A percentile compares a stretch with the other conserved stretches of the same genome.
Conservation (phyloP, 2,888 invertebrate genomes). For the Fragum sueziense region DNA sequence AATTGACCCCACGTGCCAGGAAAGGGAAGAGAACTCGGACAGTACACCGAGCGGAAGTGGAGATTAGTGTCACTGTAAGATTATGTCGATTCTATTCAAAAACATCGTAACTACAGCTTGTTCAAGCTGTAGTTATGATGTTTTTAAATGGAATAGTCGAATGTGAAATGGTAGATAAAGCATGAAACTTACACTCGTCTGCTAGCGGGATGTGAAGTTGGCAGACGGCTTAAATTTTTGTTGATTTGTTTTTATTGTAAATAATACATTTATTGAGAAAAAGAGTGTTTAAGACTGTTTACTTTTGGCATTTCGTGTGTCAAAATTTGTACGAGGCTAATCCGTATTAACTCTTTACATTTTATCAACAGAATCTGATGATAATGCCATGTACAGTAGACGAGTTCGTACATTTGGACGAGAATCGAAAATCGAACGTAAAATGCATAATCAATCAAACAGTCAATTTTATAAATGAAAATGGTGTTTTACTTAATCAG, state of each 20-base stretch:
- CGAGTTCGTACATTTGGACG: too few relatives aligned
- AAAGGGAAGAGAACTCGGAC: conserved; percentile 45
- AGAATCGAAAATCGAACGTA: too few relatives aligned
- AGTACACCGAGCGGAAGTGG: conserved; percentile 46
- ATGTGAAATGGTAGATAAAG: conserved; percentile 34
- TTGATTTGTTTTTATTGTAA: conserved; percentile 48
- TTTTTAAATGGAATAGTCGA: too few relatives aligned
- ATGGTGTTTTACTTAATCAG: too few relatives aligned
- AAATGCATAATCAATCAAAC: too few relatives aligned
- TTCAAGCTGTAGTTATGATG: too few relatives aligned
- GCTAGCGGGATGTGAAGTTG: conserved; percentile 38
- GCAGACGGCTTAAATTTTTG: conserved; percentile 27
- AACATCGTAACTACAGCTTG: too few relatives aligned
- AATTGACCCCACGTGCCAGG: conserved; percentile 54
- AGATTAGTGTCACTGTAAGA: conserved; percentile 54
- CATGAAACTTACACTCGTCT: conserved; percentile 45
- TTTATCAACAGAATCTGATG: too few relatives aligned
- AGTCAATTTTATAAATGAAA: too few relatives aligned
- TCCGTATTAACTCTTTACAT: background rate
- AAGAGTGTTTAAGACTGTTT: conserved; percentile 25
- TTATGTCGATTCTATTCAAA: too few relatives aligned
- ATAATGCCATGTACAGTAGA: too few relatives aligned
- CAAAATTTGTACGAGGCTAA: conserved; percentile 7
- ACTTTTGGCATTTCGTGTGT: conserved; percentile 25
- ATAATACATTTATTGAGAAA: conserved; percentile 37